Percentiles rank a stretch among this genome's conserved stretches.
Evolutionary conservation across 2,797 vertebrate genomes (phyloP).

Genomic region (Acanthurus lineatus): DNA sequence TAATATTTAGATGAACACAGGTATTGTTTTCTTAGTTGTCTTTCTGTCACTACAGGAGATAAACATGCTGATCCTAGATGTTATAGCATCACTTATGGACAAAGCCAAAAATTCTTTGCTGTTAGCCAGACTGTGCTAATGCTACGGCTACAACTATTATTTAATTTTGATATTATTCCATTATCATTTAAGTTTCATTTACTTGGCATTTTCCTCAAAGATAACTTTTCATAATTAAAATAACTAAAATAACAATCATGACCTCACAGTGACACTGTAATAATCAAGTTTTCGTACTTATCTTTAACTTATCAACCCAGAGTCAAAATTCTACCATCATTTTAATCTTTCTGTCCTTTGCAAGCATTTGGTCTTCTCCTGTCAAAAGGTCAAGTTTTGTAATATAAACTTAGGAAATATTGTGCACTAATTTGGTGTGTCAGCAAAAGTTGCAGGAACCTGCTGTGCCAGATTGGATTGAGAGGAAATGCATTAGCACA

Average conservation of each 20-base stretch:
- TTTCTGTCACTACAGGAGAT: neutral
- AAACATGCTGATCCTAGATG: neutral
- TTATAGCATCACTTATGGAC: neutral
- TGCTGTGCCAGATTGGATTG: conserved; percentile 1
- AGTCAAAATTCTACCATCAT: too few species aligned
- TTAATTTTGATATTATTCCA: neutral
- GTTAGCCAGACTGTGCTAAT: neutral
- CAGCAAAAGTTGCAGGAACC: conserved; percentile 20
- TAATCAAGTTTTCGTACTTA: too few species aligned
- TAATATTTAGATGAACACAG: neutral
- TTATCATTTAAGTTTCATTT: too few species aligned
- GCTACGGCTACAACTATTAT: neutral
- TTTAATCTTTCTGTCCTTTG: too few species aligned
- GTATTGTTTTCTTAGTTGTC: neutral
- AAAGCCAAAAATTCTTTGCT: neutral
- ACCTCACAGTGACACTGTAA: too few species aligned
- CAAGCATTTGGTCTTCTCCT: too few species aligned
- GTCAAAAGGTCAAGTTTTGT: too few species aligned
- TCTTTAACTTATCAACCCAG: too few species aligned
- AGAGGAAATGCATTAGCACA: conserved; percentile 25
- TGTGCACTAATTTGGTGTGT: neutral
- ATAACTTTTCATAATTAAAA: too few species aligned
- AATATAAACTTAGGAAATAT: neutral
- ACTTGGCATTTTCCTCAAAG: too few species aligned
- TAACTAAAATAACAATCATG: too few species aligned